Percentiles rank a stretch among this genome's conserved stretches.
Conservation (phyloP, 2,797 vertebrate genomes). For the Avahi laniger region DNA sequence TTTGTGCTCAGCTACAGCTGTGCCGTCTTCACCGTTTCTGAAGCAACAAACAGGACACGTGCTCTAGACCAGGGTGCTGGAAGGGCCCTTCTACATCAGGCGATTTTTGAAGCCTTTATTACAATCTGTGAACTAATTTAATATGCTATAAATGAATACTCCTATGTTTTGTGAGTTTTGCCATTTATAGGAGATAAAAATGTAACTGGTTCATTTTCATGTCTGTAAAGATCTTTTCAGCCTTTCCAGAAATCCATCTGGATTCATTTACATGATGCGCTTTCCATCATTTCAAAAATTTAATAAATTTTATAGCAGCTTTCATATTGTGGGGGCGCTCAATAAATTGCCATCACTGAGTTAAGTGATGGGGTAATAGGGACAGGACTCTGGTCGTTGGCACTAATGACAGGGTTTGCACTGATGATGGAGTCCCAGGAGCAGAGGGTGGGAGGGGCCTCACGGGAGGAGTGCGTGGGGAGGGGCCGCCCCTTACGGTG, state of each 20-base stretch:
- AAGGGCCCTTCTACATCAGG: background rate
- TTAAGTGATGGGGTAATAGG: conserved; percentile 59
- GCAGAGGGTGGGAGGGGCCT: conserved; percentile 29
- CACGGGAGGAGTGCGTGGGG: background rate
- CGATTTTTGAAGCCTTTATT: conserved; percentile 54
- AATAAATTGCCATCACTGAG: conserved; percentile 42
- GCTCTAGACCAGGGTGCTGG: background rate
- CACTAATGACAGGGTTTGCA: conserved; percentile 60
- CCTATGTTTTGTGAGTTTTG: conserved; percentile 23
- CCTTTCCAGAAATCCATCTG: conserved; percentile 63
- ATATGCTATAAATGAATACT: conserved; percentile 65
- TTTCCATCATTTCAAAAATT: conserved; percentile 72
- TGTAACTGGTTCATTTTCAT: conserved; percentile 47
- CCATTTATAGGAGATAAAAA: conserved; percentile 41
- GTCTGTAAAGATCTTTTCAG: conserved; percentile 63
- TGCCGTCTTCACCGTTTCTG: background rate
- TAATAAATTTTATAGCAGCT: conserved; percentile 64
- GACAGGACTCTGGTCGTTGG: background rate
- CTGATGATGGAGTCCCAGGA: conserved; percentile 25
- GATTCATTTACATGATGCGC: conserved; percentile 64
- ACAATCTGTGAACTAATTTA: conserved; percentile 55
- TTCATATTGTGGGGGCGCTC: conserved; percentile 6
- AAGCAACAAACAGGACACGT: background rate
- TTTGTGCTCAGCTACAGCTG: no score
- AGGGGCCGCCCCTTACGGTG: background rate